phyloP scores from a whole-genome alignment of 2,888 invertebrate species.

The Polydrusus tereticollis region DNA sequence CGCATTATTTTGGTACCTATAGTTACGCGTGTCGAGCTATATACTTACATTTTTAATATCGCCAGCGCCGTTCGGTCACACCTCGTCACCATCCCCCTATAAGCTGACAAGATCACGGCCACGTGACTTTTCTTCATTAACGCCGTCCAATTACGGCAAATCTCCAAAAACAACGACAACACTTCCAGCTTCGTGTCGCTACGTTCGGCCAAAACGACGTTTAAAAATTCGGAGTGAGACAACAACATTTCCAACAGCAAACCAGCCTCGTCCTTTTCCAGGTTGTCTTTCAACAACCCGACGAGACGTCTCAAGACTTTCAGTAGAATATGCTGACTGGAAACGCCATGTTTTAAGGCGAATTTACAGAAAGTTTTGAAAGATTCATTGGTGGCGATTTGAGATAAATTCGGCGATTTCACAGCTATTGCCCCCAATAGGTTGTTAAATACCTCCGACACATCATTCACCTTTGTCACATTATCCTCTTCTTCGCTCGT shows the following conservation, averaged over 20 bases:
- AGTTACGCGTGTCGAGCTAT: too few species aligned
- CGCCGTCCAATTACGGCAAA: constrained; percentile 75
- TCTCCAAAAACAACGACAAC: constrained; percentile 74
- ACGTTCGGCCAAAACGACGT: constrained; percentile 76
- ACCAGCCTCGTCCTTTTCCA: constrained; percentile 68
- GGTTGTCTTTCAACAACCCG: constrained; percentile 68
- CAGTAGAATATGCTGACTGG: constrained; percentile 55
- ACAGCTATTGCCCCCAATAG: constrained; percentile 49
- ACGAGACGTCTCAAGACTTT: constrained; percentile 72
- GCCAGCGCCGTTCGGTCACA: constrained; percentile 80
- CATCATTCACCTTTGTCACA: constrained; percentile 50
- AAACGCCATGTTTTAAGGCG: constrained; percentile 76
- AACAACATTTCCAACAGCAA: constrained; percentile 80
- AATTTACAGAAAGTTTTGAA: constrained; percentile 76
- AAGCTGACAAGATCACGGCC: constrained; percentile 83
- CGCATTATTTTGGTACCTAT: too few species aligned
- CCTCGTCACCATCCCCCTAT: constrained; percentile 78
- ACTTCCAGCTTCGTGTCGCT: constrained; percentile 65
- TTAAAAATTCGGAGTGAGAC: constrained; percentile 83
- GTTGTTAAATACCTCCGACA: constrained; percentile 52
- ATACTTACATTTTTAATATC: constrained; percentile 78
- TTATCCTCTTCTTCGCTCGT: constrained; percentile 47
- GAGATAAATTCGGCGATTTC: constrained; percentile 45
- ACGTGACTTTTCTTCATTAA: constrained; percentile 79
- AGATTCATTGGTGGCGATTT: constrained; percentile 64